These are phyloP conservation scores for Paradisaea rubra DNA, from an alignment of 2,113 vertebrate species.

Conservation along the genomic window DNA sequence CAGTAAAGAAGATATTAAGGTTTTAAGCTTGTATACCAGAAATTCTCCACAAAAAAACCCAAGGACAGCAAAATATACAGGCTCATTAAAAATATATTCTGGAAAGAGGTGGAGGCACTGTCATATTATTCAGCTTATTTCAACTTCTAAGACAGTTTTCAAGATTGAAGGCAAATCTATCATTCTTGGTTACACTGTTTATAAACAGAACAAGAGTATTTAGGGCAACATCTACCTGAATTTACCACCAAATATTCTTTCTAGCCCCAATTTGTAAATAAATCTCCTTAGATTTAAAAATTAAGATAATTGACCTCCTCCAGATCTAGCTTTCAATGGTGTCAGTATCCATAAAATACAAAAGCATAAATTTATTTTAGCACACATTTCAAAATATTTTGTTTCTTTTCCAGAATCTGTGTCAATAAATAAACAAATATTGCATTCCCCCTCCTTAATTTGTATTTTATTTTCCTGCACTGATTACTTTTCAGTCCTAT, in stretches of 20 bases:
- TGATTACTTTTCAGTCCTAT: not conserved
- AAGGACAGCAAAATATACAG: not conserved
- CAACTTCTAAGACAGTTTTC: not conserved
- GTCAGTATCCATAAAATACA: not conserved
- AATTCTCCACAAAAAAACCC: not conserved
- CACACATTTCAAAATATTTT: not conserved
- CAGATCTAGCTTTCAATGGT: not conserved
- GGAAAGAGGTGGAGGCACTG: not conserved
- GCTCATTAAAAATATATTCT: not conserved
- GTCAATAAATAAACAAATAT: not conserved
- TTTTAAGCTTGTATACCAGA: not conserved
- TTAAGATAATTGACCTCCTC: not conserved
- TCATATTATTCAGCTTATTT: not conserved
- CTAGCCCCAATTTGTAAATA: not conserved
- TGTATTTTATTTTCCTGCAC: not conserved
- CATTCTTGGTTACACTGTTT: not conserved
- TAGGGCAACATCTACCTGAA: conserved; percentile 11
- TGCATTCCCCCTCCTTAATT: too few species aligned
- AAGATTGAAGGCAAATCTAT: not conserved
- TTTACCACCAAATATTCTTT: not conserved
- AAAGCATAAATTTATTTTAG: not conserved
- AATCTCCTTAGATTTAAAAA: not conserved
- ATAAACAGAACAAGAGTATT: not conserved
- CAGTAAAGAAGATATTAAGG: not conserved
- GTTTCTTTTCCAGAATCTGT: not conserved